Evolutionary conservation across 2,888 invertebrate species (phyloP), one percentile per base, ranked within the genome.

Genomic region (Bugulina stolonifera): DNA sequence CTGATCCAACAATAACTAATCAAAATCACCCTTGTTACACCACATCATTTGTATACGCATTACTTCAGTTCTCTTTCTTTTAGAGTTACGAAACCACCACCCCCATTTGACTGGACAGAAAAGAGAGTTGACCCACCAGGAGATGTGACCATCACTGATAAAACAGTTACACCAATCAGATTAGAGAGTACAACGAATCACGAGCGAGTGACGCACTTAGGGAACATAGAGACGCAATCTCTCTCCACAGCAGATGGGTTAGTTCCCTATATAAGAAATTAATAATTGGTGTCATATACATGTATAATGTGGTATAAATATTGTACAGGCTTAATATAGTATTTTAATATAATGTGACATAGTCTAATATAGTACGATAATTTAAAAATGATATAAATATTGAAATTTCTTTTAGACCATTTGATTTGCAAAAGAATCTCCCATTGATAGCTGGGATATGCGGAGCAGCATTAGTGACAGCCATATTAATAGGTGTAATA

Each of bases 371-470:
- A n/a, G n/a, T n/a, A n/a, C n/a, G n/a, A n/a, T n/a, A n/a, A n/a
- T n/a, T n/a, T n/a, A n/a, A n/a, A n/a, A n/a, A n/a, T n/a, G n/a
- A n/a, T n/a, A n/a, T n/a, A n/a, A n/a, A n/a, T n/a, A n/a, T n/a
- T n/a, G n/a, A n/a, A n/a, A n/a, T n/a, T n/a, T n/a, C 43, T 43
- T 43, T 43, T 32, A 64, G 64, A 32, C 64, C 64, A 14, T 64
- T 64, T 64, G 64, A 64, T n/a, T 32, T 64, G 3, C 14, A 64
- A n/a, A 64, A 27, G 34, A 64, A 64, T n/a, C 5, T 64, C 2
- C 64, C 64, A 32, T 27, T 64, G 5, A 64, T 64, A 27, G 64
- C 64, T 14, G 64, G 64, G 27, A 64, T 64, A 32, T 64, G 64
- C n/a, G 64, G 64, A n/a, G 64, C 64, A 32, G 64, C 64, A 14